Evolutionary conservation across 2,888 invertebrate species (phyloP), one percentile per base, ranked within the genome.

Genomic region (Serripes groenlandicus): DNA sequence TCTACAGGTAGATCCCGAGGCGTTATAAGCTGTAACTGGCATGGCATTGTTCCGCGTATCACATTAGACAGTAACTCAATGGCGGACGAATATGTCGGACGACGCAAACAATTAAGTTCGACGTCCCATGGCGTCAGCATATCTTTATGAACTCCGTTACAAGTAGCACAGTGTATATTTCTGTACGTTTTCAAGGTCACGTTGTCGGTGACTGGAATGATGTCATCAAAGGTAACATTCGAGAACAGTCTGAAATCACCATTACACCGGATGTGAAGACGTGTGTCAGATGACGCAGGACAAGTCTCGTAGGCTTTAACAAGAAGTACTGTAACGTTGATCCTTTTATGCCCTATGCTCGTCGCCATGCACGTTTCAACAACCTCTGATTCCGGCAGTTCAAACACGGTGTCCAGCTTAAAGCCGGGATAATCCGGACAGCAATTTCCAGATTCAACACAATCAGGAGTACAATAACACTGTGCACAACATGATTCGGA

Each of bases 391-490:
- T 49, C 49, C 49, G 18, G 49, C 9, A 21, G 62, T 34, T 62
- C 3, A 9, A 49, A 21, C 49, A 49, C 32, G 34, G 34, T 32
- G 30, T 21, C 32, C 9, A 32, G 9, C 34, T 0, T 21, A 0
- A n/a, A n/a, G n/a, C n/a, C n/a, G n/a, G n/a, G n/a, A 34, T 62
- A 62, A 30, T 78, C 77, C 2, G 71, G 71, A 64, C 77, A 78
- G n/a, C 77, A 78, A 1, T 26, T 54, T n/a, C 30, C 34, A 3
- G 52, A 21, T 23, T 54, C 11, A 3, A 64, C n/a, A 54, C 77
- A 78, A n/a, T 42, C 62, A 32, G 71, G 54, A 72, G 18, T 28
- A 37, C 77, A 78, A 5, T 15, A 26, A 42, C 77, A 78, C 1
- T 23, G 4, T 0, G 32, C 28, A 37, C 77, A 78, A 37, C 77